Evolutionary conservation across 2,113 vertebrate genomes (phyloP), one percentile per base, ranked within the genome.

Genomic region (Ictalurus furcatus): DNA sequence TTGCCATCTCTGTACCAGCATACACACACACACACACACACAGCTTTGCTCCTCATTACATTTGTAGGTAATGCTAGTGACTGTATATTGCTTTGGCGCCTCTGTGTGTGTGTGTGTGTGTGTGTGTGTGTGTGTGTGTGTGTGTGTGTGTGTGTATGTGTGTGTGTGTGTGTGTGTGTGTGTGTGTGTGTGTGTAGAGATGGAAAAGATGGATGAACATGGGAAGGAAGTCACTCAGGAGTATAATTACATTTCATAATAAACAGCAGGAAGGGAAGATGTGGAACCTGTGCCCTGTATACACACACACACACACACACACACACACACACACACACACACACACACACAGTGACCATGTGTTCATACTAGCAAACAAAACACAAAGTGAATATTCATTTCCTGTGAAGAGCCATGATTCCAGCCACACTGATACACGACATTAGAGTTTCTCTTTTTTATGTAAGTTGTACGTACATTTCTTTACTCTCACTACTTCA

Each of bases 171-270:
- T 81, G 87, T 0, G 89, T 88, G 59, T 84, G 61, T 81, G 87
- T 54, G 74, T 25, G 73, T 73, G 3, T 28, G 17, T n/a, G 34
- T 23, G 52, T 23, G 82, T 14, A 34, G 8, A 34, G 4, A 19
- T 13, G 17, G 40, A 63, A 65, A 85, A 58, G 25, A 25, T 84
- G 86, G 80, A 63, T 87, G 34, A 17, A 90, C 71, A 91, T 79
- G 93, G 94, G 95, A 95, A 95, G 94, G 94, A 95, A 94, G 92
- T 76, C 84, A 89, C 90, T 89, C 79, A 94, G 92, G 92, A 94
- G 92, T 94, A 93, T 90, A 93, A 94, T 95, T 93, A 92, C 93
- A 94, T 94, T 92, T 94, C 89, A 85, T 90, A 92, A 92, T 95
- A 93, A 94, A 95, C 93, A 92, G 86, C 91, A 91, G 90, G 88